Percentiles rank a stretch among this genome's conserved stretches.
phyloP scores from a whole-genome alignment of 2,888 invertebrate genomes.

The Ramazzottius varieornatus region DNA sequence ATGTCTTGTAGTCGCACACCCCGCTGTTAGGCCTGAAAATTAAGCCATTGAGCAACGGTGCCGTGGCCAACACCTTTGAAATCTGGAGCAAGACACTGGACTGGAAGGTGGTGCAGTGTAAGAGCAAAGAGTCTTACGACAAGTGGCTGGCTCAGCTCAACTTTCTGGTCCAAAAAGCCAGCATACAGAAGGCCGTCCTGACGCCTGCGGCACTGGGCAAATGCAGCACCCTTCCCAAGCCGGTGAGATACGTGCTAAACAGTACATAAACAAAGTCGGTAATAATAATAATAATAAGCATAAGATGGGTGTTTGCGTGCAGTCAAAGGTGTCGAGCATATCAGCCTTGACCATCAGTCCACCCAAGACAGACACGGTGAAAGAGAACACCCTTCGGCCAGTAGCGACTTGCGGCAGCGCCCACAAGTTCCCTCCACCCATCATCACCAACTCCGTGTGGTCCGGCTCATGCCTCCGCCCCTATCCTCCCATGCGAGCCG shows the following conservation, averaged over 20 bases:
- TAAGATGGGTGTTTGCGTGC: background rate
- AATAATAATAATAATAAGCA: background rate
- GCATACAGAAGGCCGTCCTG: no score
- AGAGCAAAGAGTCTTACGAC: background rate
- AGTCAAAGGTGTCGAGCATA: background rate
- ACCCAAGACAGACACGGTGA: background rate
- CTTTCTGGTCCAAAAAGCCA: background rate
- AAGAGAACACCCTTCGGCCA: background rate
- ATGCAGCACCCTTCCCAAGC: background rate
- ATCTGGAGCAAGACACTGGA: background rate
- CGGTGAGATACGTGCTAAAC: background rate
- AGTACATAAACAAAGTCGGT: background rate
- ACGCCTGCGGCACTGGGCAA: background rate
- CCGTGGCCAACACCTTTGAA: background rate
- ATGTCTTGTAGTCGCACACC: background rate
- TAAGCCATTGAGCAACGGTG: background rate
- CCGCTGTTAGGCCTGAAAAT: background rate
- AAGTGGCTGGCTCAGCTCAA: background rate
- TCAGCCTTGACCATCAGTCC: background rate
- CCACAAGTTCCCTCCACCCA: conserved; percentile 5
- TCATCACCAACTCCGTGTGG: conserved; percentile 18
- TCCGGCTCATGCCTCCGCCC: conserved; percentile 54
- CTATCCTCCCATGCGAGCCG: conserved; percentile 53
- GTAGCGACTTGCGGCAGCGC: background rate
- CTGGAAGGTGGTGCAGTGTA: background rate